A percentile compares a stretch with the other conserved stretches of the same genome.
Evolutionary conservation across 1,140 invertebrate genomes (phyloP).

Genomic region (Lethrus apterus): DNA sequence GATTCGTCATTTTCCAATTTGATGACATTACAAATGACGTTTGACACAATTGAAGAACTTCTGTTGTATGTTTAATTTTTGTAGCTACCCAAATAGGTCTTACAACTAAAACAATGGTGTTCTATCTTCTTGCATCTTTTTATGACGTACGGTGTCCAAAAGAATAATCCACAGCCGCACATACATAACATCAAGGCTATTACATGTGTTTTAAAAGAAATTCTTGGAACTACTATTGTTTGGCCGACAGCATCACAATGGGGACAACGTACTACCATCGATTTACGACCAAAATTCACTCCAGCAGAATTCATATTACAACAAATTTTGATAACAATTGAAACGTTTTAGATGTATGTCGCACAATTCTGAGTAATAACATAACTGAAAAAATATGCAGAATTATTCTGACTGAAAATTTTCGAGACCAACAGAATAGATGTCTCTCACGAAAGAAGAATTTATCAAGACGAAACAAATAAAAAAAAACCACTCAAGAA

Average conservation of each 20-base stretch:
- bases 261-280: neutral
- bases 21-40: neutral
- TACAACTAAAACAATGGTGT: neutral
- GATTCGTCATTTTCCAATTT: neutral
- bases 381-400: no score
- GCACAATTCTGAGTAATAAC: no score
- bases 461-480: no score
- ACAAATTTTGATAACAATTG: no score
- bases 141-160: conserved; percentile 1
- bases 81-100: neutral
- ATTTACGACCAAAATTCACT: neutral
- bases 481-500: no score
- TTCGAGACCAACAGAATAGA: no score
- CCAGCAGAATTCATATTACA: conserved; percentile 1
- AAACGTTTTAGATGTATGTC: no score
- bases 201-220: neutral
- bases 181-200: neutral
- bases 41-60: no score
- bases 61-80: no score
- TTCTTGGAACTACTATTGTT: neutral
- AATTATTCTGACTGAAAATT: no score
- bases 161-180: neutral
- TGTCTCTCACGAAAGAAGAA: no score
- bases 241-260: neutral
- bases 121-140: neutral